A percentile compares a stretch with the other conserved stretches of the same genome.
phyloP scores from a whole-genome alignment of 2,888 invertebrate species.

The Acanthosepion pharaonis region DNA sequence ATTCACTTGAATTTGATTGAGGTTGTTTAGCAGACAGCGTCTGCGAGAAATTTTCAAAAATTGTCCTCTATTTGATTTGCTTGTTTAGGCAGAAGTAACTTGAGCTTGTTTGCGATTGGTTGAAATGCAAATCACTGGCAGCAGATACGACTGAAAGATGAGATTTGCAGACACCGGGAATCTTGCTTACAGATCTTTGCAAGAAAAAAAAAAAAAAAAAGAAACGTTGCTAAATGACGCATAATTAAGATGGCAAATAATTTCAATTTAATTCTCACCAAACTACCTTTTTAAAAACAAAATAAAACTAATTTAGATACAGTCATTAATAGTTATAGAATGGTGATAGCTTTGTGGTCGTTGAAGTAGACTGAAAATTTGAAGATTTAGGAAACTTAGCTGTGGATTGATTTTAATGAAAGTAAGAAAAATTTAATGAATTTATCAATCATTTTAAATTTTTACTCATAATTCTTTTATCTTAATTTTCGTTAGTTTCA shows the following conservation, averaged over 20 bases:
- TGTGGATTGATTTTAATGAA: no score
- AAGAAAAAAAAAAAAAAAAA: not conserved
- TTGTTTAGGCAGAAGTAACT: not conserved
- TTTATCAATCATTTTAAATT: no score
- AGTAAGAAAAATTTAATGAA: no score
- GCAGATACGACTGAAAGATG: not conserved
- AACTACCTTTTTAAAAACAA: not conserved
- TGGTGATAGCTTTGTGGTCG: not conserved
- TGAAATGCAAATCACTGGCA: not conserved
- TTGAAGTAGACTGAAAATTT: not conserved
- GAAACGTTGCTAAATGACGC: not conserved
- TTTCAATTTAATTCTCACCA: not conserved
- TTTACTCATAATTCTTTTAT: no score
- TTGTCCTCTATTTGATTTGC: slow-evolving; percentile 18
- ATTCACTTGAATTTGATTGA: not conserved
- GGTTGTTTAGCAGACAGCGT: slow-evolving; percentile 1
- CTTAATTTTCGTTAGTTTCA: no score
- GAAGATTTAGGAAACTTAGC: not conserved
- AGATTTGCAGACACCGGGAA: not conserved
- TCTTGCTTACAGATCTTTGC: not conserved
- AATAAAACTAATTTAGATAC: not conserved
- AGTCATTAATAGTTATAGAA: not conserved
- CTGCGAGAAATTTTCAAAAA: slow-evolving; percentile 17
- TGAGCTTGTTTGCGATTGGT: not conserved
- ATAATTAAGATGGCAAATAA: not conserved